phyloP scores from a whole-genome alignment of 2,113 vertebrate species.

The Myrmecobius fasciatus region DNA sequence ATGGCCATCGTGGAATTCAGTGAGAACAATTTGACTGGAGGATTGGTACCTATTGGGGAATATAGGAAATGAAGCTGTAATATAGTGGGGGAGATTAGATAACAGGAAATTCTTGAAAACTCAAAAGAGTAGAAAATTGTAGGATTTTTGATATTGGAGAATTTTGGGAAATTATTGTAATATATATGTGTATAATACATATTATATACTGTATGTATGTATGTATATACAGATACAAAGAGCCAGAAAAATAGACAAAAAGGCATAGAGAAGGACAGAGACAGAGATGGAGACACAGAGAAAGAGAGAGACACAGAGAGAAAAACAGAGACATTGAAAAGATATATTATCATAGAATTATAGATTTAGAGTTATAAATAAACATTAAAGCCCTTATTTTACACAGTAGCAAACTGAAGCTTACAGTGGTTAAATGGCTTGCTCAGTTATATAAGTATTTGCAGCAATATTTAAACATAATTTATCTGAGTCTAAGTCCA shows the following conservation, averaged over 20 bases:
- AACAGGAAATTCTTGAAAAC: not conserved
- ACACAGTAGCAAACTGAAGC: not conserved
- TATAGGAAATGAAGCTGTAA: not conserved
- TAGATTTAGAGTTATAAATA: not conserved
- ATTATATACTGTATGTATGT: no score
- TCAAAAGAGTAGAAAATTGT: not conserved
- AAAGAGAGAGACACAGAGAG: no score
- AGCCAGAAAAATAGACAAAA: no score
- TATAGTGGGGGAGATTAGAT: not conserved
- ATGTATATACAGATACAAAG: no score
- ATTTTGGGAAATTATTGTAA: not conserved
- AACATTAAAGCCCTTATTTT: not conserved
- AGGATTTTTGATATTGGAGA: not conserved
- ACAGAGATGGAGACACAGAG: no score
- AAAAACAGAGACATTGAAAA: not conserved
- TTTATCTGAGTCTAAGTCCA: not conserved
- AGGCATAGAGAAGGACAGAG: no score
- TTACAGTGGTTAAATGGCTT: not conserved
- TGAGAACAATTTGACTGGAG: not conserved
- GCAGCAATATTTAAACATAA: not conserved
- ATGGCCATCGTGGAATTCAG: not conserved
- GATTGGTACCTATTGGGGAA: not conserved
- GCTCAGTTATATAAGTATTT: not conserved
- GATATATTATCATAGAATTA: not conserved
- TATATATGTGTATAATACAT: not conserved